Base-by-base conservation (phyloP, 2,888 invertebrate species). In the Teinopalpus imperialis region DNA sequence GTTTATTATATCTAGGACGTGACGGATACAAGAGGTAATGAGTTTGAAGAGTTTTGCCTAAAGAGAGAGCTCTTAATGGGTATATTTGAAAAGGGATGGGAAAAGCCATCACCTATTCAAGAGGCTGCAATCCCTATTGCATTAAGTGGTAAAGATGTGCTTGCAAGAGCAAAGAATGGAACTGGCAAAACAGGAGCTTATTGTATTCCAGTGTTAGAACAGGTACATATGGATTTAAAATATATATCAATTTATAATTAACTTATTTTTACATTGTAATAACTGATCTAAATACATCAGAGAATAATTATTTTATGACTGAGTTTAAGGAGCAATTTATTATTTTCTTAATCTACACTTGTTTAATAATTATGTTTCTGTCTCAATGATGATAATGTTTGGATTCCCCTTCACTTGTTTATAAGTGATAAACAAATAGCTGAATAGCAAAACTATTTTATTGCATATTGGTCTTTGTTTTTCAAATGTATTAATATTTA, bases 61-160 rank as follows among this genome's bases (percentile, higher is more conserved):
- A 97, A 97, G 89, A 92, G 99, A 65, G 97, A 98, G 90, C 91
- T 99, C 67, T 90, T 99, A 64, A 99, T 99, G 98, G 99, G 99
- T 59, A 99, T 99, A 75, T 99, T 99, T 83, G 99, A 99, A 85
- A 99, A 99, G 89, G 99, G 98, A 50, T 98, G 97, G 99, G 99
- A 99, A 81, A 97, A 97, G 86, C 99, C 99, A 43, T 98, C 98
- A 52, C 99, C 99, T 18, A 99, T 99, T 90, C 99, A 99, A 91
- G 99, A 98, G 91, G 97, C 97, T 69, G 97, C 98, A 77, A 99
- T 99, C 89, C 99, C 99, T 52, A 97, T 99, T 72, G 99, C 99
- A 57, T 92, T 99, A 63, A 95, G 97, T 69, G 99, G 99, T 69
- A 95, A 98, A 89, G 99, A 99, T 90, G 94, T 99, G 64, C 92